A percentile compares a stretch with the other conserved stretches of the same genome.
Conservation (phyloP, 2,797 vertebrate genomes). For the Rhinoraja longicauda region DNA sequence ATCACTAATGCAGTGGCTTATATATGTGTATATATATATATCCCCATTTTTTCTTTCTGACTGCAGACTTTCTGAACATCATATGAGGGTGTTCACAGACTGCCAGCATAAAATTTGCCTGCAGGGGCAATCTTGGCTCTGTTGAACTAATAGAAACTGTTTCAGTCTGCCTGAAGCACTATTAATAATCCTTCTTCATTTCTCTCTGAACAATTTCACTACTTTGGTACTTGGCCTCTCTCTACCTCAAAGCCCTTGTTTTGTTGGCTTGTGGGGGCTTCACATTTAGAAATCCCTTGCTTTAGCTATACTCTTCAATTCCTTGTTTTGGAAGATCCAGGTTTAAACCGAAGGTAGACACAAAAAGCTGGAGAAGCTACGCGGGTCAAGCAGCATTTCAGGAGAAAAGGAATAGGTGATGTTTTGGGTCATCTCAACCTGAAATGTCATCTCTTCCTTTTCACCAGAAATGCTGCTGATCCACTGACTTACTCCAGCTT, state of each 20-base stretch:
- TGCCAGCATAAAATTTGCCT: background rate
- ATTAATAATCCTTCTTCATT: background rate
- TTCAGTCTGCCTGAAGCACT: background rate
- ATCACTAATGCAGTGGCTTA: background rate
- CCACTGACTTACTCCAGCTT: too few species aligned
- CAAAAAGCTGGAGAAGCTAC: too few species aligned
- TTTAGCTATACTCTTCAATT: background rate
- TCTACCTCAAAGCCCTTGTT: background rate
- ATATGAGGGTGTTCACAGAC: background rate
- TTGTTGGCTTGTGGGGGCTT: background rate
- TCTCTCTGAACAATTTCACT: background rate
- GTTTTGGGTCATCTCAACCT: too few species aligned
- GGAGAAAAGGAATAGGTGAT: too few species aligned
- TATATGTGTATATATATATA: background rate
- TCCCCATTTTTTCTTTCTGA: background rate
- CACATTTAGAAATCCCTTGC: background rate
- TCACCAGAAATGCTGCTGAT: too few species aligned
- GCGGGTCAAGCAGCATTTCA: too few species aligned
- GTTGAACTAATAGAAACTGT: background rate
- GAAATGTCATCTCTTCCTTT: too few species aligned
- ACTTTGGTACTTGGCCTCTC: background rate
- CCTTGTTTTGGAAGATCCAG: background rate
- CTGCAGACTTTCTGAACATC: background rate
- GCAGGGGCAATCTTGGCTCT: background rate
- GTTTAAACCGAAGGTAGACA: too few species aligned